Evolutionary conservation across 2,888 invertebrate genomes (phyloP).

Genomic region (Hirtodrosophila cameraria): DNA sequence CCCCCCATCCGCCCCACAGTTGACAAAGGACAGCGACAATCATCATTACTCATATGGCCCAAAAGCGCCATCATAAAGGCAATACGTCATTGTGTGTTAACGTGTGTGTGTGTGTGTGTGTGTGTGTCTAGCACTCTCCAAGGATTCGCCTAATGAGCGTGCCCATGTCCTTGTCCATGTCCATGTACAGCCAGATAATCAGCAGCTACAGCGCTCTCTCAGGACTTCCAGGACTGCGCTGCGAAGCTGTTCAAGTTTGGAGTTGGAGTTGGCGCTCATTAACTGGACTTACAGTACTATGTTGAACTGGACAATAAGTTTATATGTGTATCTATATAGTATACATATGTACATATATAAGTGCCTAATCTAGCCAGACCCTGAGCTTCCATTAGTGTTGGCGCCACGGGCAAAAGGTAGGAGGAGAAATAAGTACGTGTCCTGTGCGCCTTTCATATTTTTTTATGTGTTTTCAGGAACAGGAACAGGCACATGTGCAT

Average conservation of each 20-base stretch:
- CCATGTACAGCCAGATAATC: conserved; percentile 36
- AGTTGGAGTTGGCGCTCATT: conserved; percentile 37
- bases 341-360: neutral
- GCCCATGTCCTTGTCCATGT: conserved; percentile 66
- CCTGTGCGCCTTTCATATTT: conserved; percentile 30
- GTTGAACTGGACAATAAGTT: neutral
- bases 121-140: conserved; percentile 53
- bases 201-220: conserved; percentile 29
- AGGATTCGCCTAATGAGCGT: conserved; percentile 74
- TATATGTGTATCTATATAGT: neutral
- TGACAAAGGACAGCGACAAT: conserved; percentile 45
- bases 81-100: conserved; percentile 21
- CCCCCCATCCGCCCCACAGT: neutral
- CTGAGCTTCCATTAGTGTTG: conserved; percentile 39
- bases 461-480: conserved; percentile 35
- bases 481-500: conserved; percentile 7
- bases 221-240: conserved; percentile 6
- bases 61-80: conserved; percentile 51
- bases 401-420: conserved; percentile 4
- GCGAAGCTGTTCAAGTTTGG: no score
- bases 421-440: conserved; percentile 14
- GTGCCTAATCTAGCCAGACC: neutral
- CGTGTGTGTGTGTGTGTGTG: conserved; percentile 2
- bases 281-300: conserved; percentile 16
- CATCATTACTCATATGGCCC: conserved; percentile 58